A percentile compares a stretch with the other conserved stretches of the same genome.
phyloP scores from a whole-genome alignment of 2,113 vertebrate genomes.

The Chitala chitala region DNA sequence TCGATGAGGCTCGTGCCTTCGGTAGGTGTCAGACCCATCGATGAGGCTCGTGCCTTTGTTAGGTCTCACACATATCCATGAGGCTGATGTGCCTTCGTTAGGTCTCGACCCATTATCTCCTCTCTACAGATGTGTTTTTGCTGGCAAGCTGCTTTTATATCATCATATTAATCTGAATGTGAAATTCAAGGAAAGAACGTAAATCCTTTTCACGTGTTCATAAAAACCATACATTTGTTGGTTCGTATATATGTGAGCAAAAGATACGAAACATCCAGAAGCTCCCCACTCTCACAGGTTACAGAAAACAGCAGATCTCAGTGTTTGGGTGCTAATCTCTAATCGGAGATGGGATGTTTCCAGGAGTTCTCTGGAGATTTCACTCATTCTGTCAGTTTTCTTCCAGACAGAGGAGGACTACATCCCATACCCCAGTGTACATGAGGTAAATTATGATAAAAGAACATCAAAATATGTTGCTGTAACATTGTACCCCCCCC shows the following conservation, averaged over 20 bases:
- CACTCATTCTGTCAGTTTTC: slow-evolving; percentile 39
- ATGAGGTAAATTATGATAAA: slow-evolving; percentile 71
- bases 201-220: no score
- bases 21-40: no score
- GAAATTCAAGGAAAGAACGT: no score
- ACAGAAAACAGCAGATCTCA: neutral
- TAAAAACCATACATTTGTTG: no score
- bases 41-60: no score
- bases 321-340: neutral
- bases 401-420: slow-evolving; percentile 87
- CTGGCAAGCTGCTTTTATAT: no score
- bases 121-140: no score
- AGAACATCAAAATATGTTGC: neutral
- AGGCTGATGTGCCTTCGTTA: no score
- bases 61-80: no score
- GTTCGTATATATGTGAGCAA: neutral
- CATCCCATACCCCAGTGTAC: slow-evolving; percentile 94
- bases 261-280: neutral
- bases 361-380: neutral
- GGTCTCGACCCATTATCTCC: no score
- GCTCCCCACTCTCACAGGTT: neutral
- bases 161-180: no score
- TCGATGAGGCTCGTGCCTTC: no score
- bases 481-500: neutral
- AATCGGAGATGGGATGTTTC: neutral